Base-by-base conservation (phyloP, 2,797 vertebrate genomes). In the Valencia hispanica region DNA sequence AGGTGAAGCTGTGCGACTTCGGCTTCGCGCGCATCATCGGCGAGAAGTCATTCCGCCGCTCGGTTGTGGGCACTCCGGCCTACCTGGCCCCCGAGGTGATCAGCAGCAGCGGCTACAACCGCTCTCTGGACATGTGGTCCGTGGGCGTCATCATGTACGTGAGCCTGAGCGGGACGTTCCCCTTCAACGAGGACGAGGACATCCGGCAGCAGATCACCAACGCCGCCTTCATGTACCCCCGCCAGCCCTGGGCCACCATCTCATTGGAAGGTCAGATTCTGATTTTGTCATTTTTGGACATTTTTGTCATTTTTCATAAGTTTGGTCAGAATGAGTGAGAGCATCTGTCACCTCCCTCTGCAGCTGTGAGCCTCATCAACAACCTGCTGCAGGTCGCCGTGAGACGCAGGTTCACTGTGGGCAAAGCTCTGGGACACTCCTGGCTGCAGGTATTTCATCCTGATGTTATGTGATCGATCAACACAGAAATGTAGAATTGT, bases 101-200 rank as follows among this genome's bases (percentile, higher is more conserved):
- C 87, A 89, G 85, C 72, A 93, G 86, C 86, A 78, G 86, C 2
- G 95, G 95, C 48, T 96, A 96, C 86, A 96, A 96, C 92, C 95
- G 94, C 71, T 95, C 95, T 0, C 89, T 96, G 89, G 95, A 96
- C 95, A 95, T 96, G 94, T 96, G 95, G 95, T 94, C 95, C 0
- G 93, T 94, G 59, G 95, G 95, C 0, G 95, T 96, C 78, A 92
- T 96, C 84, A 84, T 85, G 79, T 96, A 96, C 51, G 95, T 96
- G 74, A 95, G 95, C 84, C 91, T 96, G 77, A 95, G 95, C 12
- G 95, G 95, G 27, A 95, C 94, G 0, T 96, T 96, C 78, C 95
- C 95, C 83, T 96, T 96, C 83, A 96, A 96, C 63, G 95, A 96
- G 88, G 95, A 96, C 41, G 95, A 96, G 86, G 95, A 96, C 92